Conservation (phyloP, 2,888 invertebrate species). For the Rhagonycha fulva region DNA sequence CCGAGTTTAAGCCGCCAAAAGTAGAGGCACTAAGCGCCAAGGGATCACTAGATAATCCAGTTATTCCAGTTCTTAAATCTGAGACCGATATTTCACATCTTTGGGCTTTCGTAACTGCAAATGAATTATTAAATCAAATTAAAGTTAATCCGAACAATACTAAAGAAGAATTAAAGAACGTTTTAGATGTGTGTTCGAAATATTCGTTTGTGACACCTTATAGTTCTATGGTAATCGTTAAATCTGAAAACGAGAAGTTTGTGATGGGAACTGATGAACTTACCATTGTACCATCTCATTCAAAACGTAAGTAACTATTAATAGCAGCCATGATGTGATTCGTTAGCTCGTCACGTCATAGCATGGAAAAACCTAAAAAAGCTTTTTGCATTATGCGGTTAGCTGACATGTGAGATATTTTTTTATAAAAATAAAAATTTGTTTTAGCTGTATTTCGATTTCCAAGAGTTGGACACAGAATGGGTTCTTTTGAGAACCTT, state of each 20-base stretch:
- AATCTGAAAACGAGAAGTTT: background rate
- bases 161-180: accelerated
- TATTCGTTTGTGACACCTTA: background rate
- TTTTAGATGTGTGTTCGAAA: background rate
- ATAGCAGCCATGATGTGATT: no score
- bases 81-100: background rate
- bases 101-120: background rate
- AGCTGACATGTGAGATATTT: no score
- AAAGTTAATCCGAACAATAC: background rate
- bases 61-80: background rate
- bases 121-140: background rate
- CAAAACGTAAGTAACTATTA: no score
- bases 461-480: no score
- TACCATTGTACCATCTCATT: no score
- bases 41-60: no score
- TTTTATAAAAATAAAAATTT: no score
- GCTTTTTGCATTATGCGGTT: no score
- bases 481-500: no score
- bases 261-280: background rate
- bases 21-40: background rate
- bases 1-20: background rate
- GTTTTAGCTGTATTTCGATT: no score
- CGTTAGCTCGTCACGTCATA: no score
- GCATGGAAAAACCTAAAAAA: no score
- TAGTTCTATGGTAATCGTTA: background rate